Evolutionary conservation across 1,140 invertebrate genomes (phyloP), one percentile per base, ranked within the genome.

Genomic region (Dinoponera quadriceps): DNA sequence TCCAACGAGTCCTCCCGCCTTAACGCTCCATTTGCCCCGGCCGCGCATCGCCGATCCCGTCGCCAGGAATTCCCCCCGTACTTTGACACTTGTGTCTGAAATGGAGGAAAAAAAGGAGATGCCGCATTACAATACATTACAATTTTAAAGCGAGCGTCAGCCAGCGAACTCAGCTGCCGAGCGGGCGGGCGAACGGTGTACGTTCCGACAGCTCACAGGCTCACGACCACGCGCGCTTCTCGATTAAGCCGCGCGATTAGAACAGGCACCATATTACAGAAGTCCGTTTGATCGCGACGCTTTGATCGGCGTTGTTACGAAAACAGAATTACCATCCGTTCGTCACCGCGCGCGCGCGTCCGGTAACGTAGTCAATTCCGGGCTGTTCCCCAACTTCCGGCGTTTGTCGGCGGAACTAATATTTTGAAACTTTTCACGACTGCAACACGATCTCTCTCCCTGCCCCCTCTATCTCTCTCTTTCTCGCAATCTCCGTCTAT

Each of bases 341-440:
- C 59, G 54, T 48, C 29, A 83, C 59, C 51, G 49, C 29, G 60
- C 9, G 14, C 69, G 62, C 55, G 33, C 20, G 48, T 20, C 54
- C 54, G 54, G 25, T 72, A 72, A 62, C 73, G 54, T 71, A 83
- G 62, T 75, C 73, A 83, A 83, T 83, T 55, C 51, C 51, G 51
- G 73, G 16, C 55, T 77, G 85, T 62, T 73, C 33, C n/a, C 13
- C 44, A 87, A 87, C 65, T 87, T 86, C 44, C 72, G 59, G 27
- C 73, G 82, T 83, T 83, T 83, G 82, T 29, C 73, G 49, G 29
- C 66, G 55, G 60, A 86, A 86, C 80, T 87, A 86, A 87, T 87
- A 87, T 87, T 78, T 83, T 68, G 27, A 78, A 87, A 87, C 72
- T 84, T 87, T 84, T 86, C 85, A 60, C 57, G 59, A 48, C 25